phyloP scores from a whole-genome alignment of 2,113 vertebrate genomes.

The Peucedramus taeniatus region DNA sequence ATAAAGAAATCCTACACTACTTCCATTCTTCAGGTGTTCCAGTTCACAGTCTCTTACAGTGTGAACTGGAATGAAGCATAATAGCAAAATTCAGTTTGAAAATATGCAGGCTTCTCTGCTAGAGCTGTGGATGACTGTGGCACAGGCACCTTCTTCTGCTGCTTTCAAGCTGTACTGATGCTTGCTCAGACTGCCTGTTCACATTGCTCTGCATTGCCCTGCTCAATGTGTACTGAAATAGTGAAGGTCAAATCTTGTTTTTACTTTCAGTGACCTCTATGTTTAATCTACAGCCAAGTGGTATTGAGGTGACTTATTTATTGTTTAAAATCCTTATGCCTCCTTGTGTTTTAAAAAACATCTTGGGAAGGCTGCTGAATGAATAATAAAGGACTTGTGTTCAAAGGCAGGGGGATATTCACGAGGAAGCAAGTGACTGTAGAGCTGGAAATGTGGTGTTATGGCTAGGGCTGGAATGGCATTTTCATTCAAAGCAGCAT shows the following conservation, averaged over 20 bases:
- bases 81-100: background rate
- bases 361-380: background rate
- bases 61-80: background rate
- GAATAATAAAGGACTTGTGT: background rate
- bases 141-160: background rate
- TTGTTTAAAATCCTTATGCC: background rate
- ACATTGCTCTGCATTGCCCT: background rate
- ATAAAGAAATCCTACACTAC: background rate
- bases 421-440: background rate
- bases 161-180: background rate
- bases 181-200: background rate
- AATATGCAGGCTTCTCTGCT: background rate
- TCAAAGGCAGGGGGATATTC: background rate
- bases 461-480: background rate
- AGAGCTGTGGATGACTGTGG: background rate
- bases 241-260: background rate
- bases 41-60: background rate
- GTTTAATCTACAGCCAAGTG: background rate
- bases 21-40: background rate
- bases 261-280: background rate
- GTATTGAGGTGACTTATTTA: background rate
- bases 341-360: background rate
- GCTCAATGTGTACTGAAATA: background rate
- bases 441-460: background rate
- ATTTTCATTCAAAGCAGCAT: slow-evolving; percentile 2